Evolutionary conservation across 2,797 vertebrate genomes (phyloP).

Genomic region (Epinephelus coioides): DNA sequence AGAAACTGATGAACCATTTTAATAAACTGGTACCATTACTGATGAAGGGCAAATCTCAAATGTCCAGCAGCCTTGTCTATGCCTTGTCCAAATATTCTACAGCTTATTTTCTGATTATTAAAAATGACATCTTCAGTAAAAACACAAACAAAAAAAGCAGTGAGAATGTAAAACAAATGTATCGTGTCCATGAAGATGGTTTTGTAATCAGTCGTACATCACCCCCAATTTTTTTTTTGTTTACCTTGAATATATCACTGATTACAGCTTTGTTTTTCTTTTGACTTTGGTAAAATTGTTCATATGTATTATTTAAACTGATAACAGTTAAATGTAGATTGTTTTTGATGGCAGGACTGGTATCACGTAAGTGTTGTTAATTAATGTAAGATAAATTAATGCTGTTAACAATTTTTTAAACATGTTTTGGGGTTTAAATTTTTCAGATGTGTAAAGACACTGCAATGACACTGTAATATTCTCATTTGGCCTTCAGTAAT

Average conservation of each 20-base stretch:
- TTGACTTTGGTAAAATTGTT: constrained; percentile 10
- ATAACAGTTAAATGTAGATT: constrained; percentile 29
- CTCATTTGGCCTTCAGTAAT: constrained; percentile 29
- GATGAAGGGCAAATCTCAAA: constrained; percentile 8
- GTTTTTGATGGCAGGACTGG: constrained; percentile 26
- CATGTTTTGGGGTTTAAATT: constrained; percentile 22
- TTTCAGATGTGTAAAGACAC: constrained; percentile 26
- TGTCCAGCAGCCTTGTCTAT: constrained; percentile 27
- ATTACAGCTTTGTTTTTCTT: constrained; percentile 12
- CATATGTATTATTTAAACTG: constrained; percentile 28
- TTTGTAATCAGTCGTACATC: constrained; percentile 32
- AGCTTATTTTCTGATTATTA: constrained; percentile 38
- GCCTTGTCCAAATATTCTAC: constrained; percentile 35
- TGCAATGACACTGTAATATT: constrained; percentile 44
- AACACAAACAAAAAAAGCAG: constrained; percentile 34
- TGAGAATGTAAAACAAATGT: constrained; percentile 59
- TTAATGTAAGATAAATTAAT: constrained; percentile 43
- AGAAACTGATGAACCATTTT: constrained; percentile 21
- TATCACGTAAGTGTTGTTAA: constrained; percentile 24
- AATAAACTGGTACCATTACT: constrained; percentile 38
- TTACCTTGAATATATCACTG: constrained; percentile 5
- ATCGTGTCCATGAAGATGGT: constrained; percentile 29
- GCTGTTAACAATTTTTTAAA: constrained; percentile 28
- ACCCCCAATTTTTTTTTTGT: background rate
- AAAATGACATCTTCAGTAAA: constrained; percentile 40